Evolutionary conservation across 2,888 invertebrate species (phyloP).

Genomic region (Clistopyga incitator): DNA sequence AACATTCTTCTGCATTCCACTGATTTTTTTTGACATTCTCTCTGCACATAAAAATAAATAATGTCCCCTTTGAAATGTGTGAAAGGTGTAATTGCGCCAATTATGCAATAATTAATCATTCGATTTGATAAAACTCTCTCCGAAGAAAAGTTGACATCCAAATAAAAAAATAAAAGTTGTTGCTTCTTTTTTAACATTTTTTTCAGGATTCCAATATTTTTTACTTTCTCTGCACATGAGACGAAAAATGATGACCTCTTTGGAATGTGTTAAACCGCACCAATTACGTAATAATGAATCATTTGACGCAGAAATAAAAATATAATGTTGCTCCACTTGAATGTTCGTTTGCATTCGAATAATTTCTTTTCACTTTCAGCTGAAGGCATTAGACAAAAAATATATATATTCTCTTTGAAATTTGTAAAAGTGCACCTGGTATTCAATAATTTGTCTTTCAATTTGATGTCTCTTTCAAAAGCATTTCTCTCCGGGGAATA

Average conservation of each 20-base stretch:
- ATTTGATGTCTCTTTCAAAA: constrained; percentile 27
- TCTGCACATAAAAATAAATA: neutral
- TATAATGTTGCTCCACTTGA: neutral
- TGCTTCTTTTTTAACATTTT: neutral
- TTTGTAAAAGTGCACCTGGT: neutral
- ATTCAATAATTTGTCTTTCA: too few species aligned
- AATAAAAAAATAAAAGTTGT: neutral
- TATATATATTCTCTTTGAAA: neutral
- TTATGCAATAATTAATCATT: too few species aligned
- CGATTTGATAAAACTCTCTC: constrained; percentile 39
- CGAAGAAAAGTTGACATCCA: neutral
- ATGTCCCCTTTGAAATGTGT: neutral
- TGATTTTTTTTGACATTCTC: neutral
- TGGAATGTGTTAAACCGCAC: neutral
- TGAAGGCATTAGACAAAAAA: neutral
- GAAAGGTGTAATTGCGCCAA: too few species aligned
- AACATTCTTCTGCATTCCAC: neutral
- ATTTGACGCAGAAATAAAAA: neutral
- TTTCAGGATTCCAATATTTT: neutral
- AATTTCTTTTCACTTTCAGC: neutral
- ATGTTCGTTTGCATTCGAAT: neutral
- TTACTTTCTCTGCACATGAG: neutral
- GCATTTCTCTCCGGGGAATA: neutral
- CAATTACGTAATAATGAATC: too few species aligned
- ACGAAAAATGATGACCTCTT: neutral